phyloP scores from a whole-genome alignment of 2,888 invertebrate genomes.

The Ecliptopera silaceata region DNA sequence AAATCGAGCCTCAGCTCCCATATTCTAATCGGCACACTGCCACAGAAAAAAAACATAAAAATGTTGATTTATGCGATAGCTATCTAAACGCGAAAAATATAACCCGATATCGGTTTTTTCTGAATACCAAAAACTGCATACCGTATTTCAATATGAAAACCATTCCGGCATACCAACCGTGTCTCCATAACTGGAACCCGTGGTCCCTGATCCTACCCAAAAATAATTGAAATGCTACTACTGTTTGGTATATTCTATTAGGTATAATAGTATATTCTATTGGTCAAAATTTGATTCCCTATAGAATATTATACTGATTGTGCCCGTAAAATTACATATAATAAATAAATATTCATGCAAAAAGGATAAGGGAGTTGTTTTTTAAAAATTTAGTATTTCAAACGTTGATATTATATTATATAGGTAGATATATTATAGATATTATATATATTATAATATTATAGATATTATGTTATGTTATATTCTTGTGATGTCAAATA shows the following conservation, averaged over 20 bases:
- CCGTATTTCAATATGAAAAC: constrained; percentile 27
- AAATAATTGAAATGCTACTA: constrained; percentile 3
- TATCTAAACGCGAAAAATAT: constrained; percentile 21
- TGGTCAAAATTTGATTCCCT: no score
- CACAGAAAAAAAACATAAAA: constrained; percentile 13
- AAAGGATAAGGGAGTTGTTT: no score
- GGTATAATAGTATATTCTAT: background rate
- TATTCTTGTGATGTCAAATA: no score
- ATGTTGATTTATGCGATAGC: constrained; percentile 24
- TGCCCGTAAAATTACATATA: no score
- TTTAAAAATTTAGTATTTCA: no score
- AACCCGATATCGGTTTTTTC: constrained; percentile 6
- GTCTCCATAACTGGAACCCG: constrained; percentile 4
- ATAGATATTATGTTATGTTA: no score
- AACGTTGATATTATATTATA: no score
- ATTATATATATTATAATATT: no score
- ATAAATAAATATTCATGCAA: no score
- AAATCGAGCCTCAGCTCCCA: background rate
- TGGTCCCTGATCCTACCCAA: constrained; percentile 4
- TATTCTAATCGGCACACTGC: constrained; percentile 17
- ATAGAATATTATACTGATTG: no score
- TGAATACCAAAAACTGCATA: constrained; percentile 24
- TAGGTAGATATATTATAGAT: no score
- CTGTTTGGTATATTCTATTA: background rate
- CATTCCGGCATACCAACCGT: constrained; percentile 16